phyloP scores from a whole-genome alignment of 35 echinoderm and acorn worm species.

The Nesometra sesokonis region DNA sequence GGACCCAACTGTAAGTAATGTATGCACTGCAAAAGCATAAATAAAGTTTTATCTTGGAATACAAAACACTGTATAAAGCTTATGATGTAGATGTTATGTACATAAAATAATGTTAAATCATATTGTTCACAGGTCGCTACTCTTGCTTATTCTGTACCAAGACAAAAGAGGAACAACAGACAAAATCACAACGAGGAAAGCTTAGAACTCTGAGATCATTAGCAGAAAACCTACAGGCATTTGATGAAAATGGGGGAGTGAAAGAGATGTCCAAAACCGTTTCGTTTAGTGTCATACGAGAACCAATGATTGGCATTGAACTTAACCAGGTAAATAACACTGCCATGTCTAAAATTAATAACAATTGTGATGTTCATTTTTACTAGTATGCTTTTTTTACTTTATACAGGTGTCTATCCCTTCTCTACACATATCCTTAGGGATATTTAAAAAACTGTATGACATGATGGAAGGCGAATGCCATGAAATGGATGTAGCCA shows the following conservation, averaged over 20 bases:
- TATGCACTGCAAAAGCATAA: too few species aligned
- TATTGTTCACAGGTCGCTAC: not conserved
- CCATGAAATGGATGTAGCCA: slow-evolving; percentile 3
- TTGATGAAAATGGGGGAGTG: not conserved
- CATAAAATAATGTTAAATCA: too few species aligned
- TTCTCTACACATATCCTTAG: slow-evolving; percentile 5
- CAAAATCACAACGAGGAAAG: not conserved
- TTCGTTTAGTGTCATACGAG: not conserved
- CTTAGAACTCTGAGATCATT: not conserved
- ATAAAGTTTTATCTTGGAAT: too few species aligned
- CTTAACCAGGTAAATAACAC: slow-evolving; percentile 4
- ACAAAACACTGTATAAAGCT: too few species aligned
- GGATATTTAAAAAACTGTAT: slow-evolving; percentile 16
- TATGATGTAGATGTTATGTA: too few species aligned
- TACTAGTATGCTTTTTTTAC: not conserved
- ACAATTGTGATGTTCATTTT: not conserved
- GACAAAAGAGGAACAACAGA: not conserved
- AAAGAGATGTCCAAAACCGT: not conserved
- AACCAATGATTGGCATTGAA: not conserved
- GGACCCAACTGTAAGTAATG: slow-evolving; percentile 15
- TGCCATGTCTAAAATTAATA: not conserved
- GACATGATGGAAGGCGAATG: slow-evolving; percentile 2
- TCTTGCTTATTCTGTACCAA: slow-evolving; percentile 4
- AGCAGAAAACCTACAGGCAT: not conserved
- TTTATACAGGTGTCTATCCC: slow-evolving; percentile 10